A percentile compares a stretch with the other conserved stretches of the same genome.
Conservation (phyloP, 1,140 invertebrate genomes). For the Nephila pilipes region DNA sequence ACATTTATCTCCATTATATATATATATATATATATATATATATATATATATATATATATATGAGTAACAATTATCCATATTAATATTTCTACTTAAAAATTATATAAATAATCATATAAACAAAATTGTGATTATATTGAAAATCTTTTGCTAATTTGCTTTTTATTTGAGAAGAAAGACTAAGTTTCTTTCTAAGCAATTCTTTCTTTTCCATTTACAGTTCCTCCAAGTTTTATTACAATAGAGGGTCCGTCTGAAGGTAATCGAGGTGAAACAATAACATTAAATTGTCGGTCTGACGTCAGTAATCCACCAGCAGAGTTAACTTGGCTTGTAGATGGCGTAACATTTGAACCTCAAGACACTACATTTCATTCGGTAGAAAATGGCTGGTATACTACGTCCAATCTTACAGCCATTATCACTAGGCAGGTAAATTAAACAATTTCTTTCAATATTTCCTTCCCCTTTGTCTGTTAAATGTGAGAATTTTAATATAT, state of each 20-base stretch:
- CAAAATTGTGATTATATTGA: too few species aligned
- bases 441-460: neutral
- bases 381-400: conserved; percentile 92
- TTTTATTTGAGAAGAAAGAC: too few species aligned
- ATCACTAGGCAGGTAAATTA: conserved; percentile 82
- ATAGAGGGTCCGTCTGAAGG: conserved; percentile 93
- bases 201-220: conserved; percentile 83
- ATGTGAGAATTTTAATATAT: too few species aligned
- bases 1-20: too few species aligned
- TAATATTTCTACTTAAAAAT: too few species aligned
- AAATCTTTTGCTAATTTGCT: too few species aligned
- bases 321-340: conserved; percentile 93
- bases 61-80: too few species aligned
- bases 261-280: conserved; percentile 88
- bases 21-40: too few species aligned
- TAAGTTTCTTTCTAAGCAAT: neutral
- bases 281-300: conserved; percentile 91
- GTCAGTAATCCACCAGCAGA: conserved; percentile 94
- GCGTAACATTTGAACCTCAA: conserved; percentile 79
- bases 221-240: conserved; percentile 92
- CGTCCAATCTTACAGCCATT: conserved; percentile 90
- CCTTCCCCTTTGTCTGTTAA: neutral
- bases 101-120: too few species aligned
- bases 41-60: too few species aligned
- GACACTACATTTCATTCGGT: conserved; percentile 80